These are phyloP conservation scores for Argopecten irradians DNA, from an alignment of 1,140 invertebrate species.

Conservation along the genomic window DNA sequence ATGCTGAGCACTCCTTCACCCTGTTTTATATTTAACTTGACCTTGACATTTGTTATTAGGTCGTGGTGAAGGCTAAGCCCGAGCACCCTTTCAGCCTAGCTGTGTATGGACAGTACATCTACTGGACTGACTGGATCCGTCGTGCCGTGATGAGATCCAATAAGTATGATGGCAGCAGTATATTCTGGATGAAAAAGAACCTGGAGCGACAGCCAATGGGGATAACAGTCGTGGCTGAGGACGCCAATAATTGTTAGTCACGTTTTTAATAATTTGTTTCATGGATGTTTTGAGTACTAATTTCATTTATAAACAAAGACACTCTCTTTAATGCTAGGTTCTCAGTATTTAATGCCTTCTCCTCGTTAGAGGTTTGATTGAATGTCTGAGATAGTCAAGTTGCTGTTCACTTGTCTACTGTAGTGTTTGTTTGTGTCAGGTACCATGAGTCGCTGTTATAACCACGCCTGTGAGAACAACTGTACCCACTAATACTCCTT, in stretches of 20 bases:
- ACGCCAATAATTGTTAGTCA: constrained; percentile 78
- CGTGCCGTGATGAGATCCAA: constrained; percentile 82
- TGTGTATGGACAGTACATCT: constrained; percentile 93
- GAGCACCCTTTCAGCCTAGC: constrained; percentile 97
- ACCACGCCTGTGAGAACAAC: constrained; percentile 94
- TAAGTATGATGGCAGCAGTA: constrained; percentile 86
- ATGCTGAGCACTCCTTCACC: too few relatives aligned
- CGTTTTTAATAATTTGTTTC: too few relatives aligned
- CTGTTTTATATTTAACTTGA: neutral
- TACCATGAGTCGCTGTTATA: constrained; percentile 83
- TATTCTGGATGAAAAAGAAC: constrained; percentile 83
- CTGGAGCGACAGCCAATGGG: constrained; percentile 88
- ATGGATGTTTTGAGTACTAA: too few relatives aligned
- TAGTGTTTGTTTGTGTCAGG: constrained; percentile 66
- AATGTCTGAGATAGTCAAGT: too few relatives aligned
- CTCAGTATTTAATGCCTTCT: too few relatives aligned
- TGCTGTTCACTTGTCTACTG: too few relatives aligned
- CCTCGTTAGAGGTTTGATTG: too few relatives aligned
- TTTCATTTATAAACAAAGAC: too few relatives aligned
- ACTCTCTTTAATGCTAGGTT: too few relatives aligned
- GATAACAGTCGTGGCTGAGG: constrained; percentile 86
- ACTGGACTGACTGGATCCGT: constrained; percentile 98
- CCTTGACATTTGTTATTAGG: constrained; percentile 50
- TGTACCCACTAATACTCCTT: too few relatives aligned
- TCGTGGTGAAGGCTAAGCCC: constrained; percentile 67